Evolutionary conservation across 2,113 vertebrate species (phyloP).

Genomic region (Brienomyrus longianalis): DNA sequence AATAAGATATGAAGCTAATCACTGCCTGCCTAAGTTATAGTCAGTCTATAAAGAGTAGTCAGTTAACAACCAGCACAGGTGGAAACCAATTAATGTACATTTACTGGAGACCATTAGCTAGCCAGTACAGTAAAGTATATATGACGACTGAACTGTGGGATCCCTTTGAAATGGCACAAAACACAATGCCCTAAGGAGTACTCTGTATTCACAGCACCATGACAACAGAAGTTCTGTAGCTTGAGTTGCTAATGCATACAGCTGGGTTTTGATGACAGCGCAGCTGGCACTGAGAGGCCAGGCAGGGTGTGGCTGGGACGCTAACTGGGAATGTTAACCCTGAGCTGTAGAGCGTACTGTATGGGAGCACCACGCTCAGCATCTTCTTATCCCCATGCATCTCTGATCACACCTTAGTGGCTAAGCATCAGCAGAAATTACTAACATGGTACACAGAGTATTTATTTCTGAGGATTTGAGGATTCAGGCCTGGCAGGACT

Average conservation of each 20-base stretch:
- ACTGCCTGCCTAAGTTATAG: neutral
- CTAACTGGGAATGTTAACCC: neutral
- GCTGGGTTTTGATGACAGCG: neutral
- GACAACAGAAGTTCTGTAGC: neutral
- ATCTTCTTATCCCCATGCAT: neutral
- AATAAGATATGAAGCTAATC: neutral
- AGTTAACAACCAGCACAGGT: neutral
- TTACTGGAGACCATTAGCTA: neutral
- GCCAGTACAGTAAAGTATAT: neutral
- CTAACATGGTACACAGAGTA: neutral
- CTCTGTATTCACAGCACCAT: neutral
- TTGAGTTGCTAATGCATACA: conserved; percentile 6
- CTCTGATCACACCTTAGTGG: neutral
- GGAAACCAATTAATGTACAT: neutral
- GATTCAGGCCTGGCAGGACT: neutral
- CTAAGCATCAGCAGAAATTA: neutral
- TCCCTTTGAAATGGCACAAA: neutral
- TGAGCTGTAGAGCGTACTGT: neutral
- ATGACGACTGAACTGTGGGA: neutral
- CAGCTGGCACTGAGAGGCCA: neutral
- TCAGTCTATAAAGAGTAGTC: neutral
- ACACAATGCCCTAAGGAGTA: neutral
- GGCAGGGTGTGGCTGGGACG: neutral
- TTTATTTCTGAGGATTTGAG: neutral
- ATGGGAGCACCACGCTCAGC: neutral